Evolutionary conservation across 1,140 invertebrate genomes (phyloP).

Genomic region (Lineus longissimus): DNA sequence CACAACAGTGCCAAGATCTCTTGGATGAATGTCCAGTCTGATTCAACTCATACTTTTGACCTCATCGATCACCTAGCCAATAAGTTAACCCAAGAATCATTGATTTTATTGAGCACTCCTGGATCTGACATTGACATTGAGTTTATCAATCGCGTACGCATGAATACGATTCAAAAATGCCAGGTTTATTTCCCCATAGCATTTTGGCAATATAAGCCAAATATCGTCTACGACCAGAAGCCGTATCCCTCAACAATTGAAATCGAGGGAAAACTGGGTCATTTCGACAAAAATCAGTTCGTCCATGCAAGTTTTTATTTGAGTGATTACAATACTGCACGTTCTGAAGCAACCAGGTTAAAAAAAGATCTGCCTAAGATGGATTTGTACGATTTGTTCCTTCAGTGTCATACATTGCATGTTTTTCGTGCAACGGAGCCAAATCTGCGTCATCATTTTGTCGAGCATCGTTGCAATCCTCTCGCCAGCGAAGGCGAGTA

Average conservation of each 20-base stretch:
- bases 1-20: conserved; percentile 67
- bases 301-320: conserved; percentile 77
- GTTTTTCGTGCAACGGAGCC: conserved; percentile 71
- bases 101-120: conserved; percentile 40
- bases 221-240: conserved; percentile 44
- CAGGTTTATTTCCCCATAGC: conserved; percentile 55
- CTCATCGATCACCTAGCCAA: conserved; percentile 68
- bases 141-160: conserved; percentile 67
- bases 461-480: conserved; percentile 47
- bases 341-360: conserved; percentile 30
- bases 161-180: conserved; percentile 54
- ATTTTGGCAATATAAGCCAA: conserved; percentile 51
- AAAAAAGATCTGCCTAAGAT: conserved; percentile 53
- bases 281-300: conserved; percentile 71
- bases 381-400: conserved; percentile 65
- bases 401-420: conserved; percentile 61
- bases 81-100: conserved; percentile 59
- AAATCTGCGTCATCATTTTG: conserved; percentile 62
- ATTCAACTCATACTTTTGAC: conserved; percentile 54
- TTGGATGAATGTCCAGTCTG: conserved; percentile 61
- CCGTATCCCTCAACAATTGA: conserved; percentile 62
- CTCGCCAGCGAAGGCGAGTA: conserved; percentile 26
- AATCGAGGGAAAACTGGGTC: conserved; percentile 72
- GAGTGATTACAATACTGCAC: conserved; percentile 70
- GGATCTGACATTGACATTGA: conserved; percentile 67